Evolutionary conservation across 2,888 invertebrate species (phyloP).

Genomic region (Cataglyphis rosenhaueri): DNA sequence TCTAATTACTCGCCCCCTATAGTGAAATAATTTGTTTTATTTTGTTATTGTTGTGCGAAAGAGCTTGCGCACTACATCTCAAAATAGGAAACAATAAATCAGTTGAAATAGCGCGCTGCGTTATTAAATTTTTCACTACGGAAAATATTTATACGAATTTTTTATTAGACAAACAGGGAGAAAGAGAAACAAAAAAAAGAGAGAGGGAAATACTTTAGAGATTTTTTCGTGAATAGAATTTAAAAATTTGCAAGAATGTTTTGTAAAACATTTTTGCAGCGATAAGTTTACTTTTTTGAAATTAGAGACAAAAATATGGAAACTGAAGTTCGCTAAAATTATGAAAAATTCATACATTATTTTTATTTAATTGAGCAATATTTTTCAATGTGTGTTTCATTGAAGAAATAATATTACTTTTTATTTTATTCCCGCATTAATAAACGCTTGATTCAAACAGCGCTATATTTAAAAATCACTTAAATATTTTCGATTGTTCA

Average conservation of each 20-base stretch:
- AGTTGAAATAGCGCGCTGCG: slow-evolving; percentile 6
- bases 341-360: neutral
- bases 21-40: slow-evolving; percentile 10
- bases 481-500: neutral
- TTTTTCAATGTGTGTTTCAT: neutral
- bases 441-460: neutral
- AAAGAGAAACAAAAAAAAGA: neutral
- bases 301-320: neutral
- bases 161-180: slow-evolving; percentile 9
- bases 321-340: neutral
- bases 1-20: neutral
- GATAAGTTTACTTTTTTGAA: neutral
- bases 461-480: neutral
- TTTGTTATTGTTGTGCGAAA: neutral
- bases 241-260: slow-evolving; percentile 12
- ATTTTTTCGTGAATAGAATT: slow-evolving; percentile 9
- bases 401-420: neutral
- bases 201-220: neutral
- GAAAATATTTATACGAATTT: slow-evolving; percentile 39
- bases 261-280: neutral
- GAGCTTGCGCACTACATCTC: neutral
- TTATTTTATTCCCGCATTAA: neutral
- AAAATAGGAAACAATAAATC: slow-evolving; percentile 18
- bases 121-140: slow-evolving; percentile 30
- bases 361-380: neutral